Evolutionary conservation across 1,140 invertebrate genomes (phyloP).

Genomic region (Aporrectodea caliginosa): DNA sequence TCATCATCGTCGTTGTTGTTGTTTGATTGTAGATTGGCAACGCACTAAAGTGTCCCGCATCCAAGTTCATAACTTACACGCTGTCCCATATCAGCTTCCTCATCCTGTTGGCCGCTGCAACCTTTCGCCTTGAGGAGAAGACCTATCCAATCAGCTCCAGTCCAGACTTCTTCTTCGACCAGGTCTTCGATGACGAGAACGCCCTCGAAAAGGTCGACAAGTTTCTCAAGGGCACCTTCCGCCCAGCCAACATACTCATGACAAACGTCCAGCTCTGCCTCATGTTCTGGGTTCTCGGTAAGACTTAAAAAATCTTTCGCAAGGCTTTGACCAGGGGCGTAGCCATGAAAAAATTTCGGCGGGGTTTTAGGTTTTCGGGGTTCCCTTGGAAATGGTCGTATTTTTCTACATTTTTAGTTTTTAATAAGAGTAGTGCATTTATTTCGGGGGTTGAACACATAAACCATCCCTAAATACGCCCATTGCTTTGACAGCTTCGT

Average conservation of each 20-base stretch:
- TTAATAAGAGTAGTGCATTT: no score
- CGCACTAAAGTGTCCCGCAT: conserved; percentile 46
- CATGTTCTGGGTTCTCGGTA: conserved; percentile 54
- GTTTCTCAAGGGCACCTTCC: conserved; percentile 47
- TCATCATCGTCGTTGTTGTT: no score
- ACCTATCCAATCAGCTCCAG: conserved; percentile 17
- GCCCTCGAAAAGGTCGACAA: conserved; percentile 44
- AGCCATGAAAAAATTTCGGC: no score
- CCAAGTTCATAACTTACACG: conserved; percentile 48
- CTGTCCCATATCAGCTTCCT: conserved; percentile 53
- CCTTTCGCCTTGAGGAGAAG: conserved; percentile 50
- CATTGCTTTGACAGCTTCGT: no score
- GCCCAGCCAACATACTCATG: conserved; percentile 50
- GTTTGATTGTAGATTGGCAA: conserved; percentile 44
- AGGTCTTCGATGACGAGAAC: neutral
- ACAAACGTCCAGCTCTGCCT: conserved; percentile 54
- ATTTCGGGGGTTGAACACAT: no score
- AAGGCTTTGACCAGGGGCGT: no score
- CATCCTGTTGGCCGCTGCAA: conserved; percentile 50
- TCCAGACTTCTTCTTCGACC: neutral
- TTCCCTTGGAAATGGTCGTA: no score
- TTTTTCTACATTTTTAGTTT: no score
- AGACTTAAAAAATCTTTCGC: no score
- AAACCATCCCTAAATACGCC: no score
- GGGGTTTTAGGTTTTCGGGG: no score